Conservation (phyloP, 2,113 vertebrate genomes). For the Phrynosoma blainvillii region DNA sequence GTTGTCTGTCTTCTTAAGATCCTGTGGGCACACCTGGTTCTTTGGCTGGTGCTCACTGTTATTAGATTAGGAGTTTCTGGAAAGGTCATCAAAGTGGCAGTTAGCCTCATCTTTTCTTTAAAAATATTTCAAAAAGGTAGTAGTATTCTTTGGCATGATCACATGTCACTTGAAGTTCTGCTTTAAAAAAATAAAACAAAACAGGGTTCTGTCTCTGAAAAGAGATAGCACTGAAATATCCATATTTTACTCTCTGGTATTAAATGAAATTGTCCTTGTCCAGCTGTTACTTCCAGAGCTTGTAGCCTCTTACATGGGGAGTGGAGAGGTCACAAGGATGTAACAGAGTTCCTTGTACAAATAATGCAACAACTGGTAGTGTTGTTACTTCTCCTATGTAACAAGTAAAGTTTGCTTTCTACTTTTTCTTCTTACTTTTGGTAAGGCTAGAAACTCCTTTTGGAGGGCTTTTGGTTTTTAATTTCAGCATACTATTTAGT, state of each 20-base stretch:
- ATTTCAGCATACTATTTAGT: too few relatives aligned
- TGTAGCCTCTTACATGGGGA: too few relatives aligned
- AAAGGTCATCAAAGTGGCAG: neutral
- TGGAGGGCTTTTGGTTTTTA: too few relatives aligned
- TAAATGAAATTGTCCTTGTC: neutral
- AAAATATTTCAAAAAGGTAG: neutral
- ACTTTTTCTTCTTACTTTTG: too few relatives aligned
- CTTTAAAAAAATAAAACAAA: neutral
- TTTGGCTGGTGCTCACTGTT: neutral
- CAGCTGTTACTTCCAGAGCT: neutral
- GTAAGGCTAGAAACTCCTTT: too few relatives aligned
- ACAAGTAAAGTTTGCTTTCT: too few relatives aligned
- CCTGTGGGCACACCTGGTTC: neutral
- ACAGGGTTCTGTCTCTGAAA: neutral
- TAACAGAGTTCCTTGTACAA: too few relatives aligned
- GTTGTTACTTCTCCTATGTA: too few relatives aligned
- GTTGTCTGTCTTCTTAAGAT: neutral
- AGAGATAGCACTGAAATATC: neutral
- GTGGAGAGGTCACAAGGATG: too few relatives aligned
- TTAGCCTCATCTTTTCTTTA: neutral
- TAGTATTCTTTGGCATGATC: neutral
- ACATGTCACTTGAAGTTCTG: neutral
- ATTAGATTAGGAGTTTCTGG: slow-evolving; percentile 27
- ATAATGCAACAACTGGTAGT: too few relatives aligned
- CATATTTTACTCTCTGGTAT: neutral